Conservation (phyloP, 2,113 vertebrate genomes). For the Orientallactaga bullata region DNA sequence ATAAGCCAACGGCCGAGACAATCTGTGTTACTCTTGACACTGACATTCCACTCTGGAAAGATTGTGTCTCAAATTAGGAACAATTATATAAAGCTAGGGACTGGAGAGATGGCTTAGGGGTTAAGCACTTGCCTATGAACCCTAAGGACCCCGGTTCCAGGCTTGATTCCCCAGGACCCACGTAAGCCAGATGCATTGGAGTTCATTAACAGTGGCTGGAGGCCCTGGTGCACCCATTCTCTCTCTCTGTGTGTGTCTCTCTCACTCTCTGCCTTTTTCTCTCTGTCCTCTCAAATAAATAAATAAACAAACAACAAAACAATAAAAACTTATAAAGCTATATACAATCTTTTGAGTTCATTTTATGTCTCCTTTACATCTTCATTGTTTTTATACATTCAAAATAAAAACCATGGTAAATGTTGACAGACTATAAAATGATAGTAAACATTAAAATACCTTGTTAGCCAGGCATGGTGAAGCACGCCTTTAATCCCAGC, state of each 20-base stretch:
- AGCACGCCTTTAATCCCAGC: no score
- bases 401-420: slow-evolving; percentile 48
- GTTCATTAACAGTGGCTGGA: no score
- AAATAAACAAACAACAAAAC: no score
- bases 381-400: slow-evolving; percentile 16
- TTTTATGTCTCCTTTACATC: background rate
- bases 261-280: no score
- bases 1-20: slow-evolving; percentile 58
- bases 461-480: no score
- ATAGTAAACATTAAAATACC: slow-evolving; percentile 1
- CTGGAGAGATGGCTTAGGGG: background rate
- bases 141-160: no score
- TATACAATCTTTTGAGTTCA: slow-evolving; percentile 35
- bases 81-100: background rate
- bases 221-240: no score
- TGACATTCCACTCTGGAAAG: slow-evolving; percentile 9
- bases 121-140: no score
- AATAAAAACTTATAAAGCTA: background rate
- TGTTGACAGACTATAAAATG: slow-evolving; percentile 24
- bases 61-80: slow-evolving; percentile 39
- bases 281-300: no score
- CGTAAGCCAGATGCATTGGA: no score
- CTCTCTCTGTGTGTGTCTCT: no score
- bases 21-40: slow-evolving; percentile 53
- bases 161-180: no score